Base-by-base conservation (phyloP, 2,888 invertebrate species). In the Heteropelma amictum region DNA sequence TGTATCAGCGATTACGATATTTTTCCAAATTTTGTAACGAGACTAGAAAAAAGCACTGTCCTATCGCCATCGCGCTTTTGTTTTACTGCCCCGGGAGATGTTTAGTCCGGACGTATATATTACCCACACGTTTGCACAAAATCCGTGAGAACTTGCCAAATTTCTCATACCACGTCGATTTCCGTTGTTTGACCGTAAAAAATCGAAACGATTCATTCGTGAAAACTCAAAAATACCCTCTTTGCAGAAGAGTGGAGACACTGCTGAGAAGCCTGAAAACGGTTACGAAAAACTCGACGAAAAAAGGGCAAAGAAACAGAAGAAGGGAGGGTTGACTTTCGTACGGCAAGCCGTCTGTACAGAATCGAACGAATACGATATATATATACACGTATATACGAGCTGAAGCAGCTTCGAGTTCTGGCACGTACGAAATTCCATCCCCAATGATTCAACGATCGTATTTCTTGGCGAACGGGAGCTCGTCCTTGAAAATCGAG, bases 401-500 rank as follows among this genome's bases (percentile, higher is more conserved):
- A 58, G 28, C 33, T 35, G 42, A 33, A 42, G 33, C 26, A 64
- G 63, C 64, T 65, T 42, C 49, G 14, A 68, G 47, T 38, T 65
- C 70, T 64, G 77, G 70, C 79, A 74, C 70, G 75, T 74, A 81
- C 77, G 76, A 82, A 84, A 83, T 82, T 81, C 82, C 77, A 79
- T 79, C 78, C 73, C 72, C 72, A 80, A 77, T 77, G 78, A 77
- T 78, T 82, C 77, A 80, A 80, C 81, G 81, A 79, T 77, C 79
- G 79, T 81, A 80, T 82, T 81, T 82, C 81, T 83, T 79, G 69
- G 72, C 53, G 64, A 49, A 64, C 64, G 69, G 69, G 58, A 73
- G 65, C 40, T 30, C 78, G 85, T 77, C 83, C 86, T 86, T 85
- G 85, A 82, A 78, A 81, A 68, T 71, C 72, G 81, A 81, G 81